Conservation (phyloP, 2,797 vertebrate genomes). For the Stomatorhinus walkeri region DNA sequence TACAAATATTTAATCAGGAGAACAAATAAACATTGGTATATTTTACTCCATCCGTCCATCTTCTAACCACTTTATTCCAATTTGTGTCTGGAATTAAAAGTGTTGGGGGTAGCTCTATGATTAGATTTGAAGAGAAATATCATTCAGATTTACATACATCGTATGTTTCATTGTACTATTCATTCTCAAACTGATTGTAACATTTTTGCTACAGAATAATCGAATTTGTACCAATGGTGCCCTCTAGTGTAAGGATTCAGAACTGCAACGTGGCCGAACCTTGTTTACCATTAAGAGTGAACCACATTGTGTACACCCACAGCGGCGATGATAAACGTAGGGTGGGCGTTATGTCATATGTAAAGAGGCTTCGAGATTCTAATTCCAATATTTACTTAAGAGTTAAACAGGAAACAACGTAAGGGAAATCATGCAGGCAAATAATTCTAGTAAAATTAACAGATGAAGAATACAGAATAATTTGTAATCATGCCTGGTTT, state of each 20-base stretch:
- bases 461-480: neutral
- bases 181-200: neutral
- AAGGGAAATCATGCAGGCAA: neutral
- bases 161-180: neutral
- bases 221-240: constrained; percentile 6
- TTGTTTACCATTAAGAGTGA: neutral
- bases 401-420: neutral
- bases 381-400: neutral
- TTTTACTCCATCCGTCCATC: neutral
- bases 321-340: neutral
- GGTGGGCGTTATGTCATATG: neutral
- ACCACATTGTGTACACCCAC: neutral
- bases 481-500: neutral
- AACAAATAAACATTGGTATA: neutral
- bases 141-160: neutral
- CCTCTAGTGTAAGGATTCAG: constrained; percentile 13
- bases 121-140: neutral
- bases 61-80: neutral
- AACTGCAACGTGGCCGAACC: neutral
- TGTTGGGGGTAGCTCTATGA: neutral
- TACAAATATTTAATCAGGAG: neutral
- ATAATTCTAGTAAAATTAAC: neutral
- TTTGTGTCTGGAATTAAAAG: neutral
- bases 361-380: neutral
- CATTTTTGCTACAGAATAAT: neutral